Evolutionary conservation across 37 sponge, comb jelly and placozoan genomes (phyloP), one percentile per base, ranked within the genome.

Genomic region (Axinella damicornis): DNA sequence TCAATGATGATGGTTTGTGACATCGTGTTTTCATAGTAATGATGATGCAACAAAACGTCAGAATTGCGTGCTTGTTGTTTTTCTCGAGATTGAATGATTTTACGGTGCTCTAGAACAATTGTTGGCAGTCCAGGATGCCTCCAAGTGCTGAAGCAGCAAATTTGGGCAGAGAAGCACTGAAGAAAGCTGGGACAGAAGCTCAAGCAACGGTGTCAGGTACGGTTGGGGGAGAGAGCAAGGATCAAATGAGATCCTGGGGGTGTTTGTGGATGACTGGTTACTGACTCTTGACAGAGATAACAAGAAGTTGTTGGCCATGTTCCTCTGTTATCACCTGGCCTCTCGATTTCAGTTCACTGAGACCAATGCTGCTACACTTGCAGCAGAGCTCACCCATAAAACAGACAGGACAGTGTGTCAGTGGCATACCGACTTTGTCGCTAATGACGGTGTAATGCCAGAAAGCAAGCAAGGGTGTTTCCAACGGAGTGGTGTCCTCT

Each of bases 231-330:
- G n/a, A n/a, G n/a, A n/a, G n/a, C n/a, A n/a, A n/a, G n/a, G n/a
- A n/a, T n/a, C n/a, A n/a, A n/a, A n/a, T n/a, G n/a, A n/a, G n/a
- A 67, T 30, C 2, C 32, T 67, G 68, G 68, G 28, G 68, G 34
- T 5, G 68, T 67, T 67, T 67, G 68, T 67, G 33, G 68, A 67
- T 16, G 68, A 67, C 19, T 67, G 68, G 68, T 16, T 67, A 1
- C 9, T 24, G 33, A 33, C 68, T 2, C 34, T 67, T 11, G 27
- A 30, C 32, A 30, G 68, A 5, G 68, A 67, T 67, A 9, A 67
- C 33, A 31, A 33, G 68, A 34, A 30, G 9, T 67, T 34, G 11
- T 34, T 67, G 27, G 68, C 34, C 32, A 31, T 67, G 2, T 67
- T 67, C 9, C 32, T 67, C 5, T 67, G 32, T 9, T 67, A 33